phyloP scores from a whole-genome alignment of 2,113 vertebrate genomes.

The Odontesthes bonariensis region DNA sequence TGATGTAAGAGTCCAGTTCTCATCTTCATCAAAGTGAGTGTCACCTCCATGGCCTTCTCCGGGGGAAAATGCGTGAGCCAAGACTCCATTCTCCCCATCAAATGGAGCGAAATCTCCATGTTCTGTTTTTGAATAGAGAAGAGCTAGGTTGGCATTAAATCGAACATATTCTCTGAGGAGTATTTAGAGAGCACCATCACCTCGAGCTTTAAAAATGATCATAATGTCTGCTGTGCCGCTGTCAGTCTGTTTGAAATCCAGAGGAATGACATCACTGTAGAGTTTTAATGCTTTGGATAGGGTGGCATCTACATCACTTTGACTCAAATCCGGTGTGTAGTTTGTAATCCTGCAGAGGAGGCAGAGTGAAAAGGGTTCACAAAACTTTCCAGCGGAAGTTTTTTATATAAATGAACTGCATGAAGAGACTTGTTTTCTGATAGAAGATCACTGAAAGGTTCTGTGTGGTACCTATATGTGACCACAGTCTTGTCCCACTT shows the following conservation, averaged over 20 bases:
- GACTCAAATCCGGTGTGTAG: conserved; percentile 82
- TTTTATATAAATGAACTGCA: background rate
- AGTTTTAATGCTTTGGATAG: conserved; percentile 83
- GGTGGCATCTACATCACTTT: conserved; percentile 74
- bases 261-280: conserved; percentile 83
- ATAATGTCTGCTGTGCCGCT: conserved; percentile 84
- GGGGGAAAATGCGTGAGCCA: conserved; percentile 83
- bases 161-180: background rate
- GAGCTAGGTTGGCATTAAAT: background rate
- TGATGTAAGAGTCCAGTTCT: conserved; percentile 64
- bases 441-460: background rate
- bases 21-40: conserved; percentile 84
- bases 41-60: conserved; percentile 75
- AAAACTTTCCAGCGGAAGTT: background rate
- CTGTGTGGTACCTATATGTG: conserved; percentile 84
- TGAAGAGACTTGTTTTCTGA: background rate
- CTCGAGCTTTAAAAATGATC: conserved; percentile 69
- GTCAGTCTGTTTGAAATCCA: conserved; percentile 81
- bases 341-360: conserved; percentile 82
- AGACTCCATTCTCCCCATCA: conserved; percentile 72
- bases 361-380: background rate
- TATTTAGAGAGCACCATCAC: conserved; percentile 12
- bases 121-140: conserved; percentile 50
- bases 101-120: conserved; percentile 82
- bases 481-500: conserved; percentile 85